Conservation (phyloP, 2,888 invertebrate genomes). For the Trisateles emortualis region DNA sequence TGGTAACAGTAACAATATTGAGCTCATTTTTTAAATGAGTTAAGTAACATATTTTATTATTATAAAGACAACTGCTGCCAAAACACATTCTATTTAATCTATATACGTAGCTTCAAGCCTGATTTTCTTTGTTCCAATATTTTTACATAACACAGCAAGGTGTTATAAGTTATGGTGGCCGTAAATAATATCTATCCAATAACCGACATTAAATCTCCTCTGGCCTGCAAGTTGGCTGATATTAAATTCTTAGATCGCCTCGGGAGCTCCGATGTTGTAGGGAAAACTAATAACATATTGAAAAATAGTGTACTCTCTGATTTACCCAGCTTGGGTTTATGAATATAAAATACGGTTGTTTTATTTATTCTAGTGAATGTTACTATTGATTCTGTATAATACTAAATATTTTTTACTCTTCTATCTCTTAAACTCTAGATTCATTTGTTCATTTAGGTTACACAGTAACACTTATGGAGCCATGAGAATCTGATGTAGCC, state of each 20-base stretch:
- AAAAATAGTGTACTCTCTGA: slow-evolving; percentile 34
- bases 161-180: slow-evolving; percentile 52
- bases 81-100: slow-evolving; percentile 6
- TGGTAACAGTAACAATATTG: too few relatives aligned
- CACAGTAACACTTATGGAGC: too few relatives aligned
- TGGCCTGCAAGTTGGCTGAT: slow-evolving; percentile 36
- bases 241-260: slow-evolving; percentile 55
- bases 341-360: slow-evolving; percentile 39
- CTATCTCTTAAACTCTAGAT: too few relatives aligned
- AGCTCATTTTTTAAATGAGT: neutral
- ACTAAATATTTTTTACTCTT: too few relatives aligned
- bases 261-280: slow-evolving; percentile 47
- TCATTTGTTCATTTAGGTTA: too few relatives aligned
- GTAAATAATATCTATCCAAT: slow-evolving; percentile 70
- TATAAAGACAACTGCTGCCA: neutral
- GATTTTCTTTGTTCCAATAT: slow-evolving; percentile 5
- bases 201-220: slow-evolving; percentile 64
- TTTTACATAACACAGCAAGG: slow-evolving; percentile 31
- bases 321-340: slow-evolving; percentile 28
- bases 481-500: too few relatives aligned
- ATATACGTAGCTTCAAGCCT: neutral
- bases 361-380: slow-evolving; percentile 15
- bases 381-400: slow-evolving; percentile 5
- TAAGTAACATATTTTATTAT: neutral
- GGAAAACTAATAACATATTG: slow-evolving; percentile 34